Percentiles rank a stretch among this genome's conserved stretches.
Evolutionary conservation across 2,888 invertebrate species (phyloP).

Genomic region (Acronicta leporina): DNA sequence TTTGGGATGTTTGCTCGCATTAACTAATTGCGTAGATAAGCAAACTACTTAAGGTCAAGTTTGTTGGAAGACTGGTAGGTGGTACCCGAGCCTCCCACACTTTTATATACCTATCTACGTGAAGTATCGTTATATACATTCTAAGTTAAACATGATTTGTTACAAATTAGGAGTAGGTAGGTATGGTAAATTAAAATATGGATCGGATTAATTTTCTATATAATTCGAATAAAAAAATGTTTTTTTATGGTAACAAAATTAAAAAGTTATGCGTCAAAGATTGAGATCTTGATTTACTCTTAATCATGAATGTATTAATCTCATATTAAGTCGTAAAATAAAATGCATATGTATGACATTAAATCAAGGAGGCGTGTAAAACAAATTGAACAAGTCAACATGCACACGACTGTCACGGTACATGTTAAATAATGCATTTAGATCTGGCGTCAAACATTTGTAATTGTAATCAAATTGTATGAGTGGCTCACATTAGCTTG

Average conservation of each 20-base stretch:
- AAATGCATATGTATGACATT: background rate
- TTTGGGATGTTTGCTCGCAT: conserved; percentile 12
- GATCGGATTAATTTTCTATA: too few relatives aligned
- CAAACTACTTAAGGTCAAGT: background rate
- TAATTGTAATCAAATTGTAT: conserved; percentile 19
- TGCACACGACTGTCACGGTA: background rate
- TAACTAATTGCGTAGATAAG: background rate
- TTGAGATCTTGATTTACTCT: too few relatives aligned
- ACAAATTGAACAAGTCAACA: background rate
- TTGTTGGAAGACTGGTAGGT: background rate
- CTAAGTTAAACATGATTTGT: too few relatives aligned
- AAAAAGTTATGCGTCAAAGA: too few relatives aligned
- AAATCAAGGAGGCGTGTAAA: background rate
- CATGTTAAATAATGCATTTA: conserved; percentile 31
- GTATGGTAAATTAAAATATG: too few relatives aligned
- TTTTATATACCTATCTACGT: too few relatives aligned
- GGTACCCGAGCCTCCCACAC: too few relatives aligned
- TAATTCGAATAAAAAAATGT: too few relatives aligned
- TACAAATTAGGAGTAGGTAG: too few relatives aligned
- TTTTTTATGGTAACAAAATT: too few relatives aligned
- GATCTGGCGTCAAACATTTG: conserved; percentile 33
- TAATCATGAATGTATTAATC: background rate
- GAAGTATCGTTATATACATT: too few relatives aligned
- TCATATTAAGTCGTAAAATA: background rate
- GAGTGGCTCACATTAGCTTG: too few relatives aligned